A percentile compares a stretch with the other conserved stretches of the same genome.
Evolutionary conservation across 2,888 invertebrate genomes (phyloP).

Genomic region (Nemotelus nigrinus): DNA sequence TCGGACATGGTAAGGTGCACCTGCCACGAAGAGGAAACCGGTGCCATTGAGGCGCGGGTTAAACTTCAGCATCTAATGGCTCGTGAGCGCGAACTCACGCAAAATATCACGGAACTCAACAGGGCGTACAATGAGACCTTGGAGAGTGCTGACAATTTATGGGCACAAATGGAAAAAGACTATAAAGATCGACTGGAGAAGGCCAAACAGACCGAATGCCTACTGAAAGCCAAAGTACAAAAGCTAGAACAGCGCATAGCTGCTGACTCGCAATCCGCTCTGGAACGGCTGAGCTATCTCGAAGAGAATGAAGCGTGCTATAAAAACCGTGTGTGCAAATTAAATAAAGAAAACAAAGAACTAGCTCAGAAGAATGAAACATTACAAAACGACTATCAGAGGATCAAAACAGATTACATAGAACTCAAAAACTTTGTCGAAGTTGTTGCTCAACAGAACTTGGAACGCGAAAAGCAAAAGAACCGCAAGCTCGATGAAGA

Average conservation of each 20-base stretch:
- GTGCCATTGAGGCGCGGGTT: slow-evolving; percentile 32
- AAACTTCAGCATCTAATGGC: slow-evolving; percentile 49
- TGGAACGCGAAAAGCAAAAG: slow-evolving; percentile 62
- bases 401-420: slow-evolving; percentile 67
- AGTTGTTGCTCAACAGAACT: slow-evolving; percentile 58
- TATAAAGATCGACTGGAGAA: slow-evolving; percentile 71
- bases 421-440: slow-evolving; percentile 67
- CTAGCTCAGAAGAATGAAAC: slow-evolving; percentile 66
- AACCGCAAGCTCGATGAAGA: slow-evolving; percentile 66
- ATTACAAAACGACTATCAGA: slow-evolving; percentile 66
- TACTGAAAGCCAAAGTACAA: slow-evolving; percentile 69
- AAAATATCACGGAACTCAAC: slow-evolving; percentile 69
- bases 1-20: slow-evolving; percentile 4
- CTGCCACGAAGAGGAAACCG: slow-evolving; percentile 24
- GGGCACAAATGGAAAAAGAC: slow-evolving; percentile 74
- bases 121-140: slow-evolving; percentile 76
- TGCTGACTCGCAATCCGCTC: slow-evolving; percentile 66
- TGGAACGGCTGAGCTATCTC: slow-evolving; percentile 68
- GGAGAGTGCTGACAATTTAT: slow-evolving; percentile 77
- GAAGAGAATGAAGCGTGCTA: slow-evolving; percentile 70
- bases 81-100: slow-evolving; percentile 56
- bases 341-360: slow-evolving; percentile 68
- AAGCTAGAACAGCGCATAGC: slow-evolving; percentile 68
- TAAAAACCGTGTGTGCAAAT: slow-evolving; percentile 67
- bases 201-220: slow-evolving; percentile 65